These are phyloP conservation scores for Temnothorax rugatulus DNA, from an alignment of 2,888 invertebrate species.

Conservation along the genomic window DNA sequence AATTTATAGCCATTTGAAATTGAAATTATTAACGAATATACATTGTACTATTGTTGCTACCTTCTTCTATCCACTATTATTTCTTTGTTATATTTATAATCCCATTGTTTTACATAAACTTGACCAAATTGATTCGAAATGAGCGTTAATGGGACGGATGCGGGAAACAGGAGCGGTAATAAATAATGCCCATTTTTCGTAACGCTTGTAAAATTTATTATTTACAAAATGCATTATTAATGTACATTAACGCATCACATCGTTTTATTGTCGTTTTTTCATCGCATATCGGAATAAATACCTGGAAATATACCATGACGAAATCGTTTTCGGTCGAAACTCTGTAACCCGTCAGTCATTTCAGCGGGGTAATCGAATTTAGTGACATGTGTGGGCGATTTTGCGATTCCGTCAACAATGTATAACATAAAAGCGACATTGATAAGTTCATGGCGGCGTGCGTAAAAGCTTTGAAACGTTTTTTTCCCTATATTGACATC, in stretches of 20 bases:
- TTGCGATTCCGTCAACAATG: conserved; percentile 52
- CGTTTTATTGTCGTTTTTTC: conserved; percentile 11
- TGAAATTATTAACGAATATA: background rate
- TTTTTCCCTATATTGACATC: conserved; percentile 64
- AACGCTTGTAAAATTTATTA: conserved; percentile 27
- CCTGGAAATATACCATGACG: conserved; percentile 15
- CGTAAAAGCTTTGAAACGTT: conserved; percentile 67
- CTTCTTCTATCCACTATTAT: background rate
- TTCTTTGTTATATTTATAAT: conserved; percentile 30
- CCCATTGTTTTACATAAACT: conserved; percentile 2
- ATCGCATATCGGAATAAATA: conserved; percentile 39
- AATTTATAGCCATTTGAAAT: background rate
- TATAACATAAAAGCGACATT: conserved; percentile 52
- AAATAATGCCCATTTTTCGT: conserved; percentile 29
- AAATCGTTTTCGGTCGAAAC: conserved; percentile 40
- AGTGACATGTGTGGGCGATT: conserved; percentile 44
- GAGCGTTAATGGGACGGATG: conserved; percentile 12
- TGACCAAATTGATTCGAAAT: conserved; percentile 25
- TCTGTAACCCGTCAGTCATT: conserved; percentile 32
- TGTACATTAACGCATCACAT: conserved; percentile 25
- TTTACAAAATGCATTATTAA: conserved; percentile 42
- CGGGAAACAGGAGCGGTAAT: background rate
- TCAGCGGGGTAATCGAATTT: conserved; percentile 43
- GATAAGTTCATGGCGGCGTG: conserved; percentile 53
- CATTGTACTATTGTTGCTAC: background rate